Evolutionary conservation across 2,113 vertebrate species (phyloP).

Genomic region (Perca flavescens): DNA sequence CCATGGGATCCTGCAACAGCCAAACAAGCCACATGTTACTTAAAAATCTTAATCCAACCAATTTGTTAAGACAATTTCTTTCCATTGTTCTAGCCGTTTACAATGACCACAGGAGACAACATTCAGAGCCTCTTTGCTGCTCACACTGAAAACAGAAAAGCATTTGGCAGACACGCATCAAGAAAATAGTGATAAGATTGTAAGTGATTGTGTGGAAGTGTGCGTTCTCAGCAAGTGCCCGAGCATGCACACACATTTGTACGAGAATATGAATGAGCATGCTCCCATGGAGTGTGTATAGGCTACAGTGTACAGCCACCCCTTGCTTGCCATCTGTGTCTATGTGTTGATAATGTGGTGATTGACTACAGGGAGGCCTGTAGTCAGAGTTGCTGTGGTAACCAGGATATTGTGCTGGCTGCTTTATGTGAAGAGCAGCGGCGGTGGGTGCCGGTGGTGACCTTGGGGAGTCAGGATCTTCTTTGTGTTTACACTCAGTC

Average conservation of each 20-base stretch:
- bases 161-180: slow-evolving; percentile 32
- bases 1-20: neutral
- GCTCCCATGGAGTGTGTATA: slow-evolving; percentile 6
- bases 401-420: slow-evolving; percentile 65
- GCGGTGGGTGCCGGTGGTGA: slow-evolving; percentile 66
- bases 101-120: neutral
- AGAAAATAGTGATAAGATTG: slow-evolving; percentile 40
- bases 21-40: neutral
- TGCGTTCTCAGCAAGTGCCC: slow-evolving; percentile 3
- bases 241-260: neutral
- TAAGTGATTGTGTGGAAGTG: slow-evolving; percentile 2
- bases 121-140: neutral
- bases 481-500: slow-evolving; percentile 46
- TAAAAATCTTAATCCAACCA: neutral
- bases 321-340: slow-evolving; percentile 58
- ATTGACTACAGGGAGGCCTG: slow-evolving; percentile 57
- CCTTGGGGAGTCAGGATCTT: slow-evolving; percentile 75
- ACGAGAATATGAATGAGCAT: slow-evolving; percentile 9
- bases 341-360: slow-evolving; percentile 52
- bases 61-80: neutral
- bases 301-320: slow-evolving; percentile 23
- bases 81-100: slow-evolving; percentile 12
- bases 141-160: slow-evolving; percentile 4
- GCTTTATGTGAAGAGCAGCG: slow-evolving; percentile 56
- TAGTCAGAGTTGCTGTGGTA: slow-evolving; percentile 80